Evolutionary conservation across 2,888 invertebrate genomes (phyloP).

Genomic region (Scaptomyza tumidula): DNA sequence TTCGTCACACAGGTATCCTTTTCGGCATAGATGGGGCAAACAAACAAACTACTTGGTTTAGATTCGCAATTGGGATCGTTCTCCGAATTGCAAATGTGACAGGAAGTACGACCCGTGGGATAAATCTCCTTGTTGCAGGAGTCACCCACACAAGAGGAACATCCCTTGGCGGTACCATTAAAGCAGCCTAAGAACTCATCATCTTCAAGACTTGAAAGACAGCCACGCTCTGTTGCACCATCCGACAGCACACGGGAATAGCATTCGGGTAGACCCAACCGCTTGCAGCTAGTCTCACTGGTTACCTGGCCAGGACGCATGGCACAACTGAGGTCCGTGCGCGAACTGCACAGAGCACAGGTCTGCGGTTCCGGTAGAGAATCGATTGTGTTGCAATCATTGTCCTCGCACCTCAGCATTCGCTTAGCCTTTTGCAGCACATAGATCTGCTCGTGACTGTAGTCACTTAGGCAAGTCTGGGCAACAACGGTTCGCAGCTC

Average conservation of each 20-base stretch:
- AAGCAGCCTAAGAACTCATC: constrained; percentile 79
- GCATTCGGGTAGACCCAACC: constrained; percentile 71
- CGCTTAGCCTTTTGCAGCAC: constrained; percentile 67
- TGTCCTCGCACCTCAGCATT: constrained; percentile 65
- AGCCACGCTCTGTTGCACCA: constrained; percentile 82
- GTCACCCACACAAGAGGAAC: constrained; percentile 67
- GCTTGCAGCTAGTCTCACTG: constrained; percentile 55
- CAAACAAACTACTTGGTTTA: constrained; percentile 61
- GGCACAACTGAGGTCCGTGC: constrained; percentile 76
- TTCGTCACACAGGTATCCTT: constrained; percentile 78
- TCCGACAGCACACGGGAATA: constrained; percentile 75
- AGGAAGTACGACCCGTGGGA: constrained; percentile 69
- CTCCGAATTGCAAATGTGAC: constrained; percentile 79
- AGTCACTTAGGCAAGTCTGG: constrained; percentile 77
- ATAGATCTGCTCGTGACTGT: constrained; percentile 67
- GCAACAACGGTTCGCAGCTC: constrained; percentile 59
- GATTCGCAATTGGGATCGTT: constrained; percentile 61
- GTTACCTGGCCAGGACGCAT: constrained; percentile 49
- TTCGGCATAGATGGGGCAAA: constrained; percentile 68
- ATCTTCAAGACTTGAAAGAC: constrained; percentile 73
- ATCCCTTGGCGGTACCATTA: constrained; percentile 70
- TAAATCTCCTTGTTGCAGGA: constrained; percentile 72
- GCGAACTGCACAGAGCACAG: constrained; percentile 79
- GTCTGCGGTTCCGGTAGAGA: constrained; percentile 54
- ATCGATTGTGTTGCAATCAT: constrained; percentile 73